A percentile compares a stretch with the other conserved stretches of the same genome.
These are phyloP conservation scores for Oxyruncus cristatus DNA, from an alignment of 2,113 vertebrate species.

Conservation along the genomic window DNA sequence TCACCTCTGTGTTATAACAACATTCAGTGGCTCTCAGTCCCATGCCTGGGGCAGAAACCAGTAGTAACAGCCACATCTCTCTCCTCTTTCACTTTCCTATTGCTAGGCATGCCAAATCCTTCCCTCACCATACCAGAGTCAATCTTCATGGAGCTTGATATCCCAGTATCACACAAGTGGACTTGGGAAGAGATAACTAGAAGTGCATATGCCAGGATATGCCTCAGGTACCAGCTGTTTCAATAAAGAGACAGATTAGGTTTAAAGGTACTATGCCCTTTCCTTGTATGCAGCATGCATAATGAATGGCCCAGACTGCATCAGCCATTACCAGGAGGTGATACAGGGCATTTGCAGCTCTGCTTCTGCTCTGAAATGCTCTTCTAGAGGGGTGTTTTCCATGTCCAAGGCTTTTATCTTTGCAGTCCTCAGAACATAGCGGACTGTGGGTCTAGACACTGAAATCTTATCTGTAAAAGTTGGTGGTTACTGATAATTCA, in stretches of 20 bases:
- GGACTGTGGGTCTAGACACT: rapidly evolving
- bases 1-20: background rate
- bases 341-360: background rate
- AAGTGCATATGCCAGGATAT: background rate
- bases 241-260: background rate
- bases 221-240: background rate
- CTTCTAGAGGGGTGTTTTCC: background rate
- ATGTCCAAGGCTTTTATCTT: background rate
- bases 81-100: background rate
- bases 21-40: background rate
- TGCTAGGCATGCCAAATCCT: background rate
- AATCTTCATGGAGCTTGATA: background rate
- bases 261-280: background rate
- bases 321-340: background rate
- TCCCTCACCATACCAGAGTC: background rate
- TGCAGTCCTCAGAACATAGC: background rate
- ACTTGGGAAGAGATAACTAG: background rate
- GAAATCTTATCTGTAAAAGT: background rate
- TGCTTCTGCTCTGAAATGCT: background rate
- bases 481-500: background rate
- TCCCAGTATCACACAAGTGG: background rate
- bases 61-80: background rate
- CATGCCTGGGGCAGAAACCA: background rate
- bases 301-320: rapidly evolving
- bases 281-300: background rate